Conservation (phyloP, 1,140 invertebrate genomes). For the Rhagoletis pomonella region DNA sequence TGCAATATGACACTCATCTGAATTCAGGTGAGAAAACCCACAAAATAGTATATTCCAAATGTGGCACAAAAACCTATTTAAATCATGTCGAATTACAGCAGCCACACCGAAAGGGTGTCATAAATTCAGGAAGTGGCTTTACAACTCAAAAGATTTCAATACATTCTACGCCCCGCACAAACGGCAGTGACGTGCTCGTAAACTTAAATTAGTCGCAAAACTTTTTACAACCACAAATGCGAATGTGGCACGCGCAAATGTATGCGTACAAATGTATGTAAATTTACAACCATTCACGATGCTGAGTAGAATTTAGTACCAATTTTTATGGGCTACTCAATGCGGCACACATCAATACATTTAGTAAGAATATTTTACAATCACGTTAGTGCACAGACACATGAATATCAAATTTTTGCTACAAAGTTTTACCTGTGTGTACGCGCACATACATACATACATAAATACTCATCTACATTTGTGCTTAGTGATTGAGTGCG, state of each 20-base stretch:
- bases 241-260: not conserved
- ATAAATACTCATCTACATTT: not conserved
- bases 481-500: not conserved
- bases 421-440: not conserved
- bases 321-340: constrained; percentile 11
- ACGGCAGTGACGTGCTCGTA: not conserved
- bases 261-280: not conserved
- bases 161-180: not conserved
- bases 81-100: constrained; percentile 10
- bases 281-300: constrained; percentile 2
- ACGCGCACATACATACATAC: not conserved
- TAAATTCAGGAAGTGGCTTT: constrained; percentile 22
- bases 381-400: not conserved
- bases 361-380: not conserved
- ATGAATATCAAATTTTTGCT: not conserved
- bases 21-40: no score
- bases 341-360: not conserved
- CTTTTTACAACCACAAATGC: not conserved
- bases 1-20: not conserved
- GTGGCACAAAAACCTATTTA: constrained; percentile 32
- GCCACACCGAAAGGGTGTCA: not conserved
- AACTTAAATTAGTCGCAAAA: constrained; percentile 37
- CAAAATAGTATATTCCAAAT: no score
- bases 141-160: not conserved
- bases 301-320: not conserved